A percentile compares a stretch with the other conserved stretches of the same genome.
phyloP scores from a whole-genome alignment of 2,888 invertebrate species.

The Sarcophaga subvicina region DNA sequence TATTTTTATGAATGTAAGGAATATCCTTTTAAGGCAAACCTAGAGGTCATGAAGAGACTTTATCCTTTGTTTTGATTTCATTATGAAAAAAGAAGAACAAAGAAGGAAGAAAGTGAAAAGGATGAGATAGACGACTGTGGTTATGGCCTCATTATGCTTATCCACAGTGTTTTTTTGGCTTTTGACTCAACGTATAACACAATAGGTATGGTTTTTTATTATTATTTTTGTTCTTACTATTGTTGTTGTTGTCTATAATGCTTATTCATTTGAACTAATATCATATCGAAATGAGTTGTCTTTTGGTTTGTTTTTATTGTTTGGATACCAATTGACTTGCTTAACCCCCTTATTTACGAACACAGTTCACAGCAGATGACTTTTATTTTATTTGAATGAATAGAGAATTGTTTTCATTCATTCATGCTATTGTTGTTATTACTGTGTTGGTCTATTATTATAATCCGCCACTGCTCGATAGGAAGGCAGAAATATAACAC shows the following conservation, averaged over 20 bases:
- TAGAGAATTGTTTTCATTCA: not conserved
- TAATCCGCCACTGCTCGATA: slow-evolving; percentile 11
- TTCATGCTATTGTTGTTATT: not conserved
- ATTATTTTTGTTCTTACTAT: not conserved
- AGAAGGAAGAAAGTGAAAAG: slow-evolving; percentile 7
- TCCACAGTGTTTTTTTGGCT: not conserved
- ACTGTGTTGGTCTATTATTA: slow-evolving; percentile 14
- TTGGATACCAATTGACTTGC: slow-evolving; percentile 34
- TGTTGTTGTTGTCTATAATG: not conserved
- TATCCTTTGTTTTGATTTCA: slow-evolving; percentile 38
- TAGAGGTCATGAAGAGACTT: slow-evolving; percentile 37
- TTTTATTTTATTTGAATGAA: slow-evolving; percentile 43
- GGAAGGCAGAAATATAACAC: not conserved
- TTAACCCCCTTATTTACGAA: not conserved
- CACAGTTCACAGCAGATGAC: slow-evolving; percentile 3
- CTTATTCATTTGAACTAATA: slow-evolving; percentile 22
- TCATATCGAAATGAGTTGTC: slow-evolving; percentile 44
- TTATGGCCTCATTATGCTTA: slow-evolving; percentile 44
- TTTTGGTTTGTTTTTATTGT: slow-evolving; percentile 33
- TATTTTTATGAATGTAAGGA: slow-evolving; percentile 6
- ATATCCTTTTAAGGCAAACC: slow-evolving; percentile 37
- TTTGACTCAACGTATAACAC: not conserved
- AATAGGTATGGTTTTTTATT: not conserved
- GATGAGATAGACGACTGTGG: not conserved
- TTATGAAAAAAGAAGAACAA: not conserved